These are phyloP conservation scores for Drosophila simulans DNA, from an alignment of 1,140 invertebrate genomes.

Conservation along the genomic window DNA sequence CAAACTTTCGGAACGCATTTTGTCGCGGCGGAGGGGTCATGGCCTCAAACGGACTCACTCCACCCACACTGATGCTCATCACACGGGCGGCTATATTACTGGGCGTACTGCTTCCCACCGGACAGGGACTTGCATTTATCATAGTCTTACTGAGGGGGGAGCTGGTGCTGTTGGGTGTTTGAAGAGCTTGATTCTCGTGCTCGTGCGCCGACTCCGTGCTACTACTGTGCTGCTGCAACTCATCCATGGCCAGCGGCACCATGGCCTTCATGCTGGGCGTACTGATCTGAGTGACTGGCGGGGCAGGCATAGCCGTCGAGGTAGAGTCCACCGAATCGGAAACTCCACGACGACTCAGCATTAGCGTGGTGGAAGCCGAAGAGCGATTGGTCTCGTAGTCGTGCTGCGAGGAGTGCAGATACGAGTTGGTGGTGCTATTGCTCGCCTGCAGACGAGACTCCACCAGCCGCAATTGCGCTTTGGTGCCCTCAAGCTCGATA, in stretches of 20 bases:
- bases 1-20: slow-evolving; percentile 63
- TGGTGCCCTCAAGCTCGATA: slow-evolving; percentile 92
- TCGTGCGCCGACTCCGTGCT: slow-evolving; percentile 88
- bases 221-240: slow-evolving; percentile 86
- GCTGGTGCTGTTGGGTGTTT: slow-evolving; percentile 40
- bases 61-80: slow-evolving; percentile 78
- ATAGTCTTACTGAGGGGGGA: slow-evolving; percentile 59
- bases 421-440: slow-evolving; percentile 66
- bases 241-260: slow-evolving; percentile 86
- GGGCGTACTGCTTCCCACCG: slow-evolving; percentile 85
- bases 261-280: slow-evolving; percentile 86
- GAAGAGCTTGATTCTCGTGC: slow-evolving; percentile 75
- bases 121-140: slow-evolving; percentile 49
- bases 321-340: slow-evolving; percentile 63
- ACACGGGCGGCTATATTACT: slow-evolving; percentile 67
- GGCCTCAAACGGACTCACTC: slow-evolving; percentile 71
- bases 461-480: slow-evolving; percentile 89
- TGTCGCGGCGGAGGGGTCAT: slow-evolving; percentile 42
- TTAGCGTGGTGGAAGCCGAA: slow-evolving; percentile 78
- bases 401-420: slow-evolving; percentile 75
- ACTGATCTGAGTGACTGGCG: slow-evolving; percentile 78
- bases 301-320: slow-evolving; percentile 52
- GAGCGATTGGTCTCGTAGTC: slow-evolving; percentile 83
- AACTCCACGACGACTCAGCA: slow-evolving; percentile 73
- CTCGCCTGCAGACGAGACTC: slow-evolving; percentile 85